These are phyloP conservation scores for Hylomyscus alleni DNA, from an alignment of 2,797 vertebrate species.

Conservation along the genomic window DNA sequence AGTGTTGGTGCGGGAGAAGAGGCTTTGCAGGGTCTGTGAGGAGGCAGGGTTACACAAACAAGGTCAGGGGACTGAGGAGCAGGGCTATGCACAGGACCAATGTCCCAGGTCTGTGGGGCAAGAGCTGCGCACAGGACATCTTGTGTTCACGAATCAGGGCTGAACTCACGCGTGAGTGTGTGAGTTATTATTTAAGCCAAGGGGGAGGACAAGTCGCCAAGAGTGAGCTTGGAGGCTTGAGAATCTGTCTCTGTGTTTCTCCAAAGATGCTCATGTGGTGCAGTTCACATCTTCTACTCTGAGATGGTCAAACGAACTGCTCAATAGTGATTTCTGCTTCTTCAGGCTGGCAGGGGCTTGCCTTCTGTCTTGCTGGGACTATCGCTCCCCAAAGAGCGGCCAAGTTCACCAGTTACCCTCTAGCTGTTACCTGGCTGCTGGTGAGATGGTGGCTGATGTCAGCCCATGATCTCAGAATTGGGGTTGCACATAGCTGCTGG, in stretches of 20 bases:
- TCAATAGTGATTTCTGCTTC: background rate
- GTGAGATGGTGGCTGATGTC: too few species aligned
- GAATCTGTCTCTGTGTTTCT: accelerated
- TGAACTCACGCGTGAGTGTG: background rate
- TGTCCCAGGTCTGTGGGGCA: background rate
- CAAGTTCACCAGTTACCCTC: too few species aligned
- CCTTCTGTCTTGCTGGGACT: background rate
- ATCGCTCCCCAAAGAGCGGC: background rate
- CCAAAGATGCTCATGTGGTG: accelerated
- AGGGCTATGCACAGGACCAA: background rate
- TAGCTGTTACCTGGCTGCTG: background rate
- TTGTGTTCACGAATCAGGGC: background rate
- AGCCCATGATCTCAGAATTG: accelerated
- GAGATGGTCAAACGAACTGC: too few species aligned
- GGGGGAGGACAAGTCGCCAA: accelerated
- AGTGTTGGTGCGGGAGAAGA: background rate
- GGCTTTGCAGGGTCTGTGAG: background rate
- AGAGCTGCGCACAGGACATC: too few species aligned
- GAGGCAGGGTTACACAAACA: background rate
- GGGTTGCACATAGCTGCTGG: background rate
- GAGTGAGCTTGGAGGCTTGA: background rate
- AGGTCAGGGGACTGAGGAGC: background rate
- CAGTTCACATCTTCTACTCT: accelerated
- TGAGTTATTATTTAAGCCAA: background rate
- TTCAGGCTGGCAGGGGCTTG: accelerated